phyloP scores from a whole-genome alignment of 2,888 invertebrate species.

The Bruchidius siliquastri region DNA sequence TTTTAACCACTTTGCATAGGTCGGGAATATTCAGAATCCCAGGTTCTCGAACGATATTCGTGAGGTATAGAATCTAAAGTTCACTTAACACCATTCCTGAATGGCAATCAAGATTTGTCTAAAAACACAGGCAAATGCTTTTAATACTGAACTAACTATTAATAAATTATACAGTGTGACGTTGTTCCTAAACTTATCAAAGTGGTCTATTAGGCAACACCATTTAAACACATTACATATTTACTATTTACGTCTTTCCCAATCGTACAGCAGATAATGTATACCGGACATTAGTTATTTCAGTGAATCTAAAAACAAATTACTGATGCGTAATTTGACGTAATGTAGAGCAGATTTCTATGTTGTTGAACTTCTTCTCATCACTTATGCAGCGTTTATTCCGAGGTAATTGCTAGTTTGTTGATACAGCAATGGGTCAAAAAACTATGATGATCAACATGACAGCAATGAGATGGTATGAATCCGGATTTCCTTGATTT shows the following conservation, averaged over 20 bases:
- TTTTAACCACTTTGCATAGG: too few relatives aligned
- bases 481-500: not conserved
- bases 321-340: not conserved
- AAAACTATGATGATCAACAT: not conserved
- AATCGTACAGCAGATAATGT: not conserved
- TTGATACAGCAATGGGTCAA: not conserved
- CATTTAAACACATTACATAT: not conserved
- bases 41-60: too few relatives aligned
- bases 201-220: not conserved
- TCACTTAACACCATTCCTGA: too few relatives aligned
- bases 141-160: not conserved
- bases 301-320: not conserved
- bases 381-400: not conserved
- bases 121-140: too few relatives aligned
- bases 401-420: not conserved
- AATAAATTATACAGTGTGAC: not conserved
- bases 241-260: not conserved
- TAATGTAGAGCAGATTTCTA: not conserved
- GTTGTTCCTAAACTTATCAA: not conserved
- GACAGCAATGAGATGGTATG: not conserved
- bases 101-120: too few relatives aligned
- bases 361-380: not conserved
- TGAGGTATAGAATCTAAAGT: too few relatives aligned
- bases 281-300: not conserved
- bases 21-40: too few relatives aligned